A percentile compares a stretch with the other conserved stretches of the same genome.
Conservation (phyloP, 2,797 vertebrate genomes). For the Champsocephalus gunnari region DNA sequence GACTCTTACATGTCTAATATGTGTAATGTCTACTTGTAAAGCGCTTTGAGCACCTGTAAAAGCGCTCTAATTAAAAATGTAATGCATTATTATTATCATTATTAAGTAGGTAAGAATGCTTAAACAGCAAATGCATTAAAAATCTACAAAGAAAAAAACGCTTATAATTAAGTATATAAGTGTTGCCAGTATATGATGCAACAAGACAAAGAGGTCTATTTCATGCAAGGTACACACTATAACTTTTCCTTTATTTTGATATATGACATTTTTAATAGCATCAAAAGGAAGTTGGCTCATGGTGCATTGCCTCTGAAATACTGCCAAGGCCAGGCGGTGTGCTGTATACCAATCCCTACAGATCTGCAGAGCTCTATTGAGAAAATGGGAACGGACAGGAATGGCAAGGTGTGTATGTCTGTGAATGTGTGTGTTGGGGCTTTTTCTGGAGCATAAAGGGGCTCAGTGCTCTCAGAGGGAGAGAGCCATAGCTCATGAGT, state of each 20-base stretch:
- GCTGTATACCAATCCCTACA: slow-evolving; percentile 59
- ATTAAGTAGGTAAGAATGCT: neutral
- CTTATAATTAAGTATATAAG: too few relatives aligned
- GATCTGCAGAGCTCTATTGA: slow-evolving; percentile 63
- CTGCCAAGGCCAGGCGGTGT: slow-evolving; percentile 37
- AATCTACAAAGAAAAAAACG: neutral
- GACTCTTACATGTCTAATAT: too few relatives aligned
- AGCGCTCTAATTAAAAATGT: too few relatives aligned
- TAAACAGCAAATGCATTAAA: slow-evolving; percentile 10
- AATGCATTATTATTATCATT: too few relatives aligned
- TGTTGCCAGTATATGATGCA: slow-evolving; percentile 27
- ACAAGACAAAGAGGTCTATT: slow-evolving; percentile 28
- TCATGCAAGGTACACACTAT: slow-evolving; percentile 42
- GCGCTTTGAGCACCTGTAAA: too few relatives aligned
- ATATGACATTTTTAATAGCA: slow-evolving; percentile 65
- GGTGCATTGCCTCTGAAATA: slow-evolving; percentile 42
- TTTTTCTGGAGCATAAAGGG: slow-evolving; percentile 83
- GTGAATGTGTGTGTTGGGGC: slow-evolving; percentile 36
- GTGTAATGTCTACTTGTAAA: too few relatives aligned
- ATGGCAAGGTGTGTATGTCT: slow-evolving; percentile 58
- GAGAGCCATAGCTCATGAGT: slow-evolving; percentile 78
- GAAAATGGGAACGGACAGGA: slow-evolving; percentile 61
- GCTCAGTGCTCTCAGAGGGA: slow-evolving; percentile 82
- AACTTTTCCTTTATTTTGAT: slow-evolving; percentile 57
- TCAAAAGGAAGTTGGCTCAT: slow-evolving; percentile 58